Evolutionary conservation across 2,888 invertebrate genomes (phyloP).

Genomic region (Tubulanus polymorphus): DNA sequence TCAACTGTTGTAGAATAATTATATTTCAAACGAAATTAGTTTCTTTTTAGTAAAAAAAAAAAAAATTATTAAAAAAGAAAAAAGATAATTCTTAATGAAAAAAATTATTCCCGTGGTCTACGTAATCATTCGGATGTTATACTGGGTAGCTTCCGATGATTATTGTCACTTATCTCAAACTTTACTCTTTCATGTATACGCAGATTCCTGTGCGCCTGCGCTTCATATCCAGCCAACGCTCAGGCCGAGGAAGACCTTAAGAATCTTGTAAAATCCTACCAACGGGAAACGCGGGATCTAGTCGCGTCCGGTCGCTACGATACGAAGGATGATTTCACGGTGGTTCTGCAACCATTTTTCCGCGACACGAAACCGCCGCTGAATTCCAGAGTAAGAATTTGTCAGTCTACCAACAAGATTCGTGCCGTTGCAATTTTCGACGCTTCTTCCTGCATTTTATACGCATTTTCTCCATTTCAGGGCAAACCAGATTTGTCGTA

Average conservation of each 20-base stretch:
- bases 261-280: conserved; percentile 25
- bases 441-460: background rate
- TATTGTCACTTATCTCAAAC: no score
- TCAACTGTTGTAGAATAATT: no score
- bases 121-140: no score
- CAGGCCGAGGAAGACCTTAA: conserved; percentile 19
- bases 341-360: conserved; percentile 39
- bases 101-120: no score
- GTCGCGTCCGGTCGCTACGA: conserved; percentile 31
- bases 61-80: no score
- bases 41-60: no score
- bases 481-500: conserved; percentile 34
- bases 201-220: background rate
- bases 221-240: background rate
- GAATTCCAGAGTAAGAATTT: conserved; percentile 15
- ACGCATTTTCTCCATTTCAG: background rate
- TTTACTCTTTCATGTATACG: background rate
- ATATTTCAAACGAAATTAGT: no score
- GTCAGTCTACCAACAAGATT: background rate
- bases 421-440: background rate
- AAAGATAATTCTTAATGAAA: no score
- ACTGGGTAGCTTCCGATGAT: no score
- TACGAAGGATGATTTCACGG: conserved; percentile 32
- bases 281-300: conserved; percentile 21
- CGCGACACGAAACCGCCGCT: conserved; percentile 25